These are phyloP conservation scores for Acronicta leporina DNA, from an alignment of 2,888 invertebrate species.

Conservation along the genomic window DNA sequence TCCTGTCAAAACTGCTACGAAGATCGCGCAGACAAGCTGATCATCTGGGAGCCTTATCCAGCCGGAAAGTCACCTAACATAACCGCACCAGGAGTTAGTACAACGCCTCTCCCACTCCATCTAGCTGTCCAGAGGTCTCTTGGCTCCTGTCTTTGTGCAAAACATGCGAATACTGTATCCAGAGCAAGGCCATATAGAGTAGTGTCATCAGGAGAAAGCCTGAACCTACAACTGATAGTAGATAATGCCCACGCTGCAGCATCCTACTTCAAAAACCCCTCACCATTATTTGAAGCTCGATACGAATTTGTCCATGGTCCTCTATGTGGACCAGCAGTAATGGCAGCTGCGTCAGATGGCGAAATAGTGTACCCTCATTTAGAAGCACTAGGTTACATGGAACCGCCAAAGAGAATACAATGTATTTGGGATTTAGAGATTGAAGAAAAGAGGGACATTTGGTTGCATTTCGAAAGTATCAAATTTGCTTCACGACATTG, in stretches of 20 bases:
- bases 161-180: slow-evolving; percentile 89
- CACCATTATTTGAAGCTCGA: slow-evolving; percentile 95
- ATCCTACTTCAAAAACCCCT: slow-evolving; percentile 96
- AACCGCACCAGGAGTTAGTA: slow-evolving; percentile 72
- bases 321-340: slow-evolving; percentile 94
- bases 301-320: slow-evolving; percentile 97
- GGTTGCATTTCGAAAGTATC: slow-evolving; percentile 96
- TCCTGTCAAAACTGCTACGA: slow-evolving; percentile 96
- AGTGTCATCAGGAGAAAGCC: slow-evolving; percentile 94
- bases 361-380: slow-evolving; percentile 96
- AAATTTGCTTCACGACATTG: slow-evolving; percentile 95
- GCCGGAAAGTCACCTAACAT: slow-evolving; percentile 70
- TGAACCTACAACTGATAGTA: slow-evolving; percentile 94
- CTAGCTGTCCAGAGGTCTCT: slow-evolving; percentile 91
- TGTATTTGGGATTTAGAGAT: slow-evolving; percentile 95
- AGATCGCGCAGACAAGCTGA: slow-evolving; percentile 95
- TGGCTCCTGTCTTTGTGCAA: slow-evolving; percentile 93
- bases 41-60: slow-evolving; percentile 93
- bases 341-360: slow-evolving; percentile 94
- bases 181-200: slow-evolving; percentile 90
- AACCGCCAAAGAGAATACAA: slow-evolving; percentile 91
- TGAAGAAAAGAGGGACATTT: slow-evolving; percentile 94
- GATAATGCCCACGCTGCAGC: slow-evolving; percentile 95
- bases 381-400: slow-evolving; percentile 92
- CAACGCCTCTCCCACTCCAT: slow-evolving; percentile 88